Percentiles rank a stretch among this genome's conserved stretches.
These are phyloP conservation scores for Drepana arcuata DNA, from an alignment of 1,140 invertebrate genomes.

Conservation along the genomic window DNA sequence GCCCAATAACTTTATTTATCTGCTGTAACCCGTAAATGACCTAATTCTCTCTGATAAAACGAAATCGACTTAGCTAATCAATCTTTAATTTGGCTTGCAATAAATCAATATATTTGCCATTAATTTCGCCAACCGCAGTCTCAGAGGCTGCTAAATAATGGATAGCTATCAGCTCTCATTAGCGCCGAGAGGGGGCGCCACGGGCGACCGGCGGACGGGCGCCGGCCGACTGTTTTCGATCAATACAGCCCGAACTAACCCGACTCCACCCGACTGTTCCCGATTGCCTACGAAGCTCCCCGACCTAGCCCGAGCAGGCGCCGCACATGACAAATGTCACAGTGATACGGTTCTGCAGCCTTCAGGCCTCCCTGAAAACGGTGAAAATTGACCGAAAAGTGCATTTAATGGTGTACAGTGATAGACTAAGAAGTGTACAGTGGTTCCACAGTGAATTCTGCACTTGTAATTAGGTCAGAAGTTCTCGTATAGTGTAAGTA, in stretches of 20 bases:
- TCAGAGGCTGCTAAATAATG: slow-evolving; percentile 59
- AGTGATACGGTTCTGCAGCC: slow-evolving; percentile 47
- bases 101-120: slow-evolving; percentile 65
- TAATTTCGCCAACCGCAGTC: slow-evolving; percentile 52
- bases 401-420: slow-evolving; percentile 22
- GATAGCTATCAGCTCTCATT: slow-evolving; percentile 59
- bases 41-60: slow-evolving; percentile 1
- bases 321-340: slow-evolving; percentile 63
- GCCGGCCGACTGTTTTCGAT: slow-evolving; percentile 35
- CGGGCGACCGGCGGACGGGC: slow-evolving; percentile 53
- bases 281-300: slow-evolving; percentile 21
- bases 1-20: no score
- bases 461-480: no score
- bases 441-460: slow-evolving; percentile 5
- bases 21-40: no score
- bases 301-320: slow-evolving; percentile 27
- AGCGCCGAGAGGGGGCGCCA: slow-evolving; percentile 47
- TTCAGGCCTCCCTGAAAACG: slow-evolving; percentile 44
- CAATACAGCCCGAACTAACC: slow-evolving; percentile 31
- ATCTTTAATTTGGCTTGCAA: slow-evolving; percentile 51
- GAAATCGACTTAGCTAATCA: slow-evolving; percentile 30
- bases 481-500: no score
- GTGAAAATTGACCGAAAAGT: slow-evolving; percentile 57
- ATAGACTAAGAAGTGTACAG: neutral
- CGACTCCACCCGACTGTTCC: slow-evolving; percentile 19